Base-by-base conservation (phyloP, 2,113 vertebrate species). In the Pristiophorus japonicus region DNA sequence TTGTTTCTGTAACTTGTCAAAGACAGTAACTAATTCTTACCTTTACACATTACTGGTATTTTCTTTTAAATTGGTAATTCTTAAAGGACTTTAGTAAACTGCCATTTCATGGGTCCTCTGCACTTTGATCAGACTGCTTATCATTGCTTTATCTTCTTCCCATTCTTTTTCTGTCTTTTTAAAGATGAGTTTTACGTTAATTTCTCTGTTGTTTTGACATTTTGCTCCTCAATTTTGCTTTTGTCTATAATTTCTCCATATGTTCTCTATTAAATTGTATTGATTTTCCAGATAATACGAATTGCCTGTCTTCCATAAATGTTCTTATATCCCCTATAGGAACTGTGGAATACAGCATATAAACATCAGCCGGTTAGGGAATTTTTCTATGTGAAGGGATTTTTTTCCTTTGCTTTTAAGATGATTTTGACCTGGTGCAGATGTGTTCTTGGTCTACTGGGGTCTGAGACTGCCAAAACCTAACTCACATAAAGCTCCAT, bases 301-400 rank as follows among this genome's bases (percentile, higher is more conserved):
- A 70, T 94, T 94, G 93, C 27, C 93, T 94, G 93, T 45, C 66
- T 73, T 94, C 93, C 93, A 94, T 94, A 94, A 94, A 94, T 94
- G 70, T 94, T 70, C 93, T 94, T 94, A 94, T 94, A 94, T 94
- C 93, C 93, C 93, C 93, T 94, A 94, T 94, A 94, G 93, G 93
- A 94, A 94, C 93, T 70, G 65, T 47, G 66, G 65, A 30, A 94
- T 70, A 94, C 93, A 94, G 73, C 93, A 70, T 51, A 94, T 73
- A 94, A 70, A 47, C 93, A 70, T 73, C 93, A 73, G 45, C 93
- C 27, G 45, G 65, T 94, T 73, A 47, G 93, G 93, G 66, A 70
- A 38, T 94, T 94, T 94, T 94, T 70, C 65, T 70, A 47, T 47
- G 66, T 51, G 65, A 94, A 94, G 66, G 66, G 65, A 70, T 70